Evolutionary conservation across 2,113 vertebrate genomes (phyloP), one percentile per base, ranked within the genome.

Genomic region (Tupaia chinensis): DNA sequence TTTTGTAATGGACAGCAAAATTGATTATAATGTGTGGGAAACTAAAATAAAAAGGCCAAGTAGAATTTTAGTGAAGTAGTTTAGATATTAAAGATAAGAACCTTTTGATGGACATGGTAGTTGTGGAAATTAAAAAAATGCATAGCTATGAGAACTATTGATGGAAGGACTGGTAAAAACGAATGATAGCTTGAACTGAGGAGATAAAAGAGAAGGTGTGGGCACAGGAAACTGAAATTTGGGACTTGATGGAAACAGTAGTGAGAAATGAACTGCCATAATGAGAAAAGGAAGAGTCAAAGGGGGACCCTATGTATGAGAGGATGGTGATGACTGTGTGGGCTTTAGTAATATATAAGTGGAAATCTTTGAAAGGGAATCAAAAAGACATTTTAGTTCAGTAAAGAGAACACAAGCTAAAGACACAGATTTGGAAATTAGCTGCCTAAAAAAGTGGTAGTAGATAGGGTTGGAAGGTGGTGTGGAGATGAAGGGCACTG

Each of bases 271-370:
- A 89, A 79, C 16, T 72, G 14, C 17, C 17, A 13, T 80, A 61
- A 95, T 3, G 27, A 94, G 78, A 95, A 72, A 89, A 86, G 84
- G 81, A 44, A 66, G 81, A 84, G 54, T 68, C 34, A 58, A 29
- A 63, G 70, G 9, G 13, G 25, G 23, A 74, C 65, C 19, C 23
- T 56, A 60, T 3, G 63, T 66, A 58, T 66, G 27, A 82, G 20
- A 25, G n/a, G 25, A 77, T 63, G 9, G 25, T 69, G 19, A 56
- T 65, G 8, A 72, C 68, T 93, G 85, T 58, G 12, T 72, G 58
- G 22, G 19, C 15, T 93, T 93, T 29, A 70, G 58, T 56, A 73
- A 44, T 19, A 77, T 68, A 5, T 66, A 80, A 84, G 19, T 22
- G 53, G 77, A 91, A 95, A 61, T 34, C 15, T 69, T 34, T 27